Base-by-base conservation (phyloP, 2,888 invertebrate species). In the Chydorus sphaericus region DNA sequence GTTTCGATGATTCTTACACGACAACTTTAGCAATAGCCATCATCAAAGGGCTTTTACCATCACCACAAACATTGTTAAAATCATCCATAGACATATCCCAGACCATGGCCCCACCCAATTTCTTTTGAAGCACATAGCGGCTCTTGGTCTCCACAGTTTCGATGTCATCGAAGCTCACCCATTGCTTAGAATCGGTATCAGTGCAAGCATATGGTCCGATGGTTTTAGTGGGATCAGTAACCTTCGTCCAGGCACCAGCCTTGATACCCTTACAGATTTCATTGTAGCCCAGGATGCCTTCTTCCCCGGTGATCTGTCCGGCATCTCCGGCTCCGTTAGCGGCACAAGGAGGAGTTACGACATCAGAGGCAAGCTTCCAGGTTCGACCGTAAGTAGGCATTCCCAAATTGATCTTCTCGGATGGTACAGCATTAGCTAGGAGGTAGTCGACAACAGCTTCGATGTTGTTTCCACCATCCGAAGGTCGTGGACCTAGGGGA, bases 241-340 rank as follows among this genome's bases (percentile, higher is more conserved):
- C 39, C 16, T 8, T 7, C n/a, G 39, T 39, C 39, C 39, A 39
- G 39, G 18, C 39, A 23, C 20, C 20, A 39, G n/a, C 39, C 8
- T 23, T 16, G n/a, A n/a, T n/a, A 39, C 20, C 39, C 6, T 18
- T 16, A 39, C 18, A 39, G 6, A 77, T 79, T 70, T 87, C 86
- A 62, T 83, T 83, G 64, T 80, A 86, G n/a, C 83, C 84, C 52
- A 85, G 66, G 31, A 75, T 71, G 1, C 86, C 86, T n/a, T 68
- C 66, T 52, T 77, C 75, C 20, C 68, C 67, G 0, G 85, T 83
- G 63, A 76, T 82, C 0, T 74, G 77, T 1, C 85, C 86, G 2
- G 75, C 68, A 1, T 69, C 62, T 0, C 82, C 82, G 0, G 74
- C 70, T 1, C 80, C 80, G 14, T 62, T 58, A 1, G 75, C 70